A percentile compares a stretch with the other conserved stretches of the same genome.
phyloP scores from a whole-genome alignment of 2,113 vertebrate species.

The Eulemur rufifrons region DNA sequence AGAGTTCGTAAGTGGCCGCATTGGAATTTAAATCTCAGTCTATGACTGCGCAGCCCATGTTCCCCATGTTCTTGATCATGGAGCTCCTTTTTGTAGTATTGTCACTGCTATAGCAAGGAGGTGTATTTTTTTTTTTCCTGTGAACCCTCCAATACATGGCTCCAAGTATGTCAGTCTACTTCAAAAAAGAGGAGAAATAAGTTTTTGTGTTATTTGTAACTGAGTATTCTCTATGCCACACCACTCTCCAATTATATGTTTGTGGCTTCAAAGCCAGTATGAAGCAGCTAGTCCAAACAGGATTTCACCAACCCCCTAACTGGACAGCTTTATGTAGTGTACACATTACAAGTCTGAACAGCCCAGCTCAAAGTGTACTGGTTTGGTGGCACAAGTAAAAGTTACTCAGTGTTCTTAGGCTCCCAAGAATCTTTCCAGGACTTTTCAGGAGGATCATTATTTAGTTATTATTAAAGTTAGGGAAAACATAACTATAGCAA shows the following conservation, averaged over 20 bases:
- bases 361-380: neutral
- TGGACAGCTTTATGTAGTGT: neutral
- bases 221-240: neutral
- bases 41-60: neutral
- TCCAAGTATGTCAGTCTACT: neutral
- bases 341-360: neutral
- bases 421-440: neutral
- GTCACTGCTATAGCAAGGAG: neutral
- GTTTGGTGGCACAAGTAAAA: neutral
- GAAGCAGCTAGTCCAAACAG: no score
- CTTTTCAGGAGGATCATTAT: neutral
- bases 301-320: neutral
- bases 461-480: neutral
- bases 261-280: neutral
- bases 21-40: neutral
- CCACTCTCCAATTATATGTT: neutral
- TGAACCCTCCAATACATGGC: neutral
- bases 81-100: neutral
- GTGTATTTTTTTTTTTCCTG: neutral
- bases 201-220: neutral
- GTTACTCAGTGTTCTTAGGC: neutral
- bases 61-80: neutral
- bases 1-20: neutral
- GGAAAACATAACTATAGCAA: neutral
- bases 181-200: neutral